Evolutionary conservation across 2,797 vertebrate genomes (phyloP).

Genomic region (Sorex maritimensis): DNA sequence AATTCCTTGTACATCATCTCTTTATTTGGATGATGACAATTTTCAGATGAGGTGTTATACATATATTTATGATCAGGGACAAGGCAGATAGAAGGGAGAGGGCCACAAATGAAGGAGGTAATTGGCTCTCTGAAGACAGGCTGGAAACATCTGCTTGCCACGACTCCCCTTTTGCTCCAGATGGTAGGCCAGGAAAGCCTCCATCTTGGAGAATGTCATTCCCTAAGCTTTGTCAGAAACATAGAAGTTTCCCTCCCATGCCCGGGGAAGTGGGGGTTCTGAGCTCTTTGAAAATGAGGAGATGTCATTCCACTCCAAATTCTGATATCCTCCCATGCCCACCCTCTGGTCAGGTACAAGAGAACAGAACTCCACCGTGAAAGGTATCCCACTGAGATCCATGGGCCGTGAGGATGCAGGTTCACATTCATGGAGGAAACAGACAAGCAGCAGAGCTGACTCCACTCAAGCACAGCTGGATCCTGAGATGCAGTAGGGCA

Average conservation of each 20-base stretch:
- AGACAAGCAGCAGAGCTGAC: background rate
- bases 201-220: slow-evolving; percentile 57
- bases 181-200: slow-evolving; percentile 18
- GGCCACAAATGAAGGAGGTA: background rate
- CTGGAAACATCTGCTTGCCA: slow-evolving; percentile 72
- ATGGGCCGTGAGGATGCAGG: background rate
- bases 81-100: background rate
- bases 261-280: background rate
- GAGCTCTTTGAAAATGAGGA: slow-evolving; percentile 19
- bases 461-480: slow-evolving; percentile 76
- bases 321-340: background rate
- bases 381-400: background rate
- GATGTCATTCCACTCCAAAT: background rate
- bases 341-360: background rate
- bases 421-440: background rate
- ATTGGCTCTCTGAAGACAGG: slow-evolving; percentile 27
- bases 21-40: slow-evolving; percentile 86
- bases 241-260: background rate
- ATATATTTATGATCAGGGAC: slow-evolving; percentile 45
- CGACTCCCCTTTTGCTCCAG: slow-evolving; percentile 7
- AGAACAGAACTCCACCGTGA: slow-evolving; percentile 16
- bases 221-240: background rate
- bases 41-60: slow-evolving; percentile 82
- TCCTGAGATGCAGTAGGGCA: slow-evolving; percentile 56
- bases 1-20: slow-evolving; percentile 82